Base-by-base conservation (phyloP, 2,888 invertebrate species). In the Leptopilina myrica region DNA sequence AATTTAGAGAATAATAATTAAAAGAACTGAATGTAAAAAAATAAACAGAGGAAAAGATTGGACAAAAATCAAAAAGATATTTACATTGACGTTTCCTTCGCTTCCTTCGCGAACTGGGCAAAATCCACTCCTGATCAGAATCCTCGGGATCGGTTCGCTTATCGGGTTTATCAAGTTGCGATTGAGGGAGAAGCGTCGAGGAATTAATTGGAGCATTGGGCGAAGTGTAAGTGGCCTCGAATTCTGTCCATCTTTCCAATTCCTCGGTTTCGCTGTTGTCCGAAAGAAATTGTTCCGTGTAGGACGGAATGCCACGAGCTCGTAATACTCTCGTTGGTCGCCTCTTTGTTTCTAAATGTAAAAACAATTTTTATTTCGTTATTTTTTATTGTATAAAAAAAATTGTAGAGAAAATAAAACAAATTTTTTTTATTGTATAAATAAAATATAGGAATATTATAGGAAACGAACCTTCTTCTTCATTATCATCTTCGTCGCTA, bases 71-170 rank as follows among this genome's bases (percentile, higher is more conserved):
- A 7, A 20, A 33, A 49, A 14, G 4, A 14, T 26, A 86, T 87
- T 87, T 67, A 90, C 89, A 86, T 79, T 85, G 85, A 86, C 91
- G 88, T 87, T 90, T 91, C 85, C 86, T 87, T 86, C 89, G 90
- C 87, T 90, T 88, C 84, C 89, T 91, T 83, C 91, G 89, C 86
- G 89, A 86, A 85, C 90, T 81, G 76, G 91, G 91, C 87, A 91
- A 76, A 79, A 90, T 88, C 91, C 91, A 91, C 83, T 91, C 91
- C 85, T 91, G 87, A 85, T 91, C 91, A 73, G 91, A 90, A 86
- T 91, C 90, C 87, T 88, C 87, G 77, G 84, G 81, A 69, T 86
- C 87, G 67, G 89, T 85, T 62, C 86, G 78, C 78, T 86, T 84
- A 76, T 84, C 86, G 65, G 79, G 59, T 69, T 85, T 84, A 80